Base-by-base conservation (phyloP, 2,113 vertebrate species). In the Stegostoma tigrinum region DNA sequence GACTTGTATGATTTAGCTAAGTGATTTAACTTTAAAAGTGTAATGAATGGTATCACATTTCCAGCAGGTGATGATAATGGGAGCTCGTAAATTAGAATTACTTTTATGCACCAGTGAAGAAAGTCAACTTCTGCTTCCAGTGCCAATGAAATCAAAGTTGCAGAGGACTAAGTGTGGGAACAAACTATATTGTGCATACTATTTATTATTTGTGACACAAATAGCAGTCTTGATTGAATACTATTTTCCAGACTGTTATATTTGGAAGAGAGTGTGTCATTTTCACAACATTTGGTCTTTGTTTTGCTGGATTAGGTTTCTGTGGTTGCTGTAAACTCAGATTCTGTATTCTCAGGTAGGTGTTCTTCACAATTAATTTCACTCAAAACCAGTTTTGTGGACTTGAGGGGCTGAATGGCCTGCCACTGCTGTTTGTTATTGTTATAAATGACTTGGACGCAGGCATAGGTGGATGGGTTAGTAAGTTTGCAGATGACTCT, bases 161-260 rank as follows among this genome's bases (percentile, higher is more conserved):
- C 85, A 67, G 61, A 64, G 61, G 19, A 93, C 34, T 15, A 67
- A 93, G 61, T 93, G 89, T 93, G 89, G 89, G 89, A 93, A 93
- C 89, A 93, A 93, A 66, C 34, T 67, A 8, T 66, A 93, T 93
- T 66, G 30, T 66, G 38, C 89, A 55, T 87, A 27, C 34, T 83
- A 45, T 93, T 55, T 91, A 21, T 93, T 93, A 66, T 66, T 93
- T 66, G 34, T 93, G 89, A 93, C 87, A 90, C 87, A 90, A 93
- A 93, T 93, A 93, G 89, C 89, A 66, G 15, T 93, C 61, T 66
- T 93, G 89, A 93, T 93, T 93, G 42, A 93, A 64, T 93, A 66
- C n/a, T 75, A n/a, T 93, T 93, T 93, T 66, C 89, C 89, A 93
- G 89, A 93, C 89, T 66, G 61, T 93, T 93, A 67, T 93, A 93